Evolutionary conservation across 2,797 vertebrate genomes (phyloP), one percentile per base, ranked within the genome.

Genomic region (Gallinago nigripennis): DNA sequence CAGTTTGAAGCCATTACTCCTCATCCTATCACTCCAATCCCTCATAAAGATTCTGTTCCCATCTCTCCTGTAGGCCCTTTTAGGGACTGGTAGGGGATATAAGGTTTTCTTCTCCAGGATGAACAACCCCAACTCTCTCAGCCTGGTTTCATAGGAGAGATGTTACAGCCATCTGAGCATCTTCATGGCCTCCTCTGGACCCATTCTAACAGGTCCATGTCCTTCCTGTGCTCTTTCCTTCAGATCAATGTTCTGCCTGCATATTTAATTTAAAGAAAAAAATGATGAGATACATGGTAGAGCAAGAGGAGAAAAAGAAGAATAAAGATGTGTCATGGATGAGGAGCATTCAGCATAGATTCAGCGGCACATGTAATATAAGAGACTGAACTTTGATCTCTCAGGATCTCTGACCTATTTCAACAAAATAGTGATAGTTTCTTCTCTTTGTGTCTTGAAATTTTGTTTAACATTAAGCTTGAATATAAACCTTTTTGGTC

Each of bases 351-450:
- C 39, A 37, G 7, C 20, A 18, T n/a, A 31, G 57, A 25, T 53
- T 88, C 19, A 48, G 0, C 41, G 37, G 31, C 5, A 10, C 0
- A 0, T 27, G 1, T 10, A 21, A 6, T 31, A 19, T 81, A 16
- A 51, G 10, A 73, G n/a, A 61, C 13, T 45, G 60, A 28, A 71
- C 83, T 20, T 41, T 69, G 1, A 16, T 64, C 50, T 72, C 19
- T 45, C 13, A 12, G 28, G 12, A 35, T 65, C 9, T 61, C 35
- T 82, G 46, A 37, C 75, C 1, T 72, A 12, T 48, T 82, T 68
- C 8, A 57, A 56, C n/a, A 65, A 18, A 20, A 45, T 5, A 54
- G 3, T 76, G 27, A 37, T 63, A 61, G 78, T 79, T 79, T 88
- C 18, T 73, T 69, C 6, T 71, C 17, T 76, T 82, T 30, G 12